Evolutionary conservation across 1,140 invertebrate genomes (phyloP).

Genomic region (Oncopeltus fasciatus): DNA sequence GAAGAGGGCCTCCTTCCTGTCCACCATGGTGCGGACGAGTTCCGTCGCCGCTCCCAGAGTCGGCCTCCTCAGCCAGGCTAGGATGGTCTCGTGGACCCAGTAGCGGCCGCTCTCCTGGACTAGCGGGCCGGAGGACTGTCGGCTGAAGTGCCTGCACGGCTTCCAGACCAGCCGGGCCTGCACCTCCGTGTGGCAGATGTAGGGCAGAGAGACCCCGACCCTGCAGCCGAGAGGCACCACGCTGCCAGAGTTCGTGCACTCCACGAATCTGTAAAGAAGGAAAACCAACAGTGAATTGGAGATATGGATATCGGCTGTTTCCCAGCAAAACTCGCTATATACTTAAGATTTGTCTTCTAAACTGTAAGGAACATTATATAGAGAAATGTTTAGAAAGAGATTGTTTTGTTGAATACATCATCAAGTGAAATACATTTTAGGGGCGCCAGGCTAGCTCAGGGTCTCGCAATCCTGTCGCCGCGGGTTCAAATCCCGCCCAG

Average conservation of each 20-base stretch:
- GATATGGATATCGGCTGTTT: too few relatives aligned
- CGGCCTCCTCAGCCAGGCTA: slow-evolving; percentile 33
- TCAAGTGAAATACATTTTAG: too few relatives aligned
- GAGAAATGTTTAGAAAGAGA: too few relatives aligned
- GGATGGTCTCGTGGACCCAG: slow-evolving; percentile 36
- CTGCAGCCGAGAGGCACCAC: slow-evolving; percentile 47
- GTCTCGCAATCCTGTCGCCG: too few relatives aligned
- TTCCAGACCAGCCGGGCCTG: slow-evolving; percentile 47
- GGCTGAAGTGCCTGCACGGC: slow-evolving; percentile 42
- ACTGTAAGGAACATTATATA: too few relatives aligned
- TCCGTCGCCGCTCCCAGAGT: slow-evolving; percentile 36
- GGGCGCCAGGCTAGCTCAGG: too few relatives aligned
- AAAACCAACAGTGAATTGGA: not conserved
- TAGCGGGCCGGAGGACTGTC: slow-evolving; percentile 36
- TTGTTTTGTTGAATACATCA: too few relatives aligned
- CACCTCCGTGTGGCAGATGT: slow-evolving; percentile 54
- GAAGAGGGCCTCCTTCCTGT: slow-evolving; percentile 60
- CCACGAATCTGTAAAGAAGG: slow-evolving; percentile 35
- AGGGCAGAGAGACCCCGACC: slow-evolving; percentile 58
- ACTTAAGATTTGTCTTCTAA: too few relatives aligned
- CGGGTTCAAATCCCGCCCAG: too few relatives aligned
- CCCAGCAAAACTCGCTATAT: too few relatives aligned
- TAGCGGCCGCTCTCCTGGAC: slow-evolving; percentile 33
- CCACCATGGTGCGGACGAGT: slow-evolving; percentile 47
- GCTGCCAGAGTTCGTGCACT: slow-evolving; percentile 28